Evolutionary conservation across 2,888 invertebrate genomes (phyloP), one percentile per base, ranked within the genome.

Genomic region (Caenorhabditis angaria): DNA sequence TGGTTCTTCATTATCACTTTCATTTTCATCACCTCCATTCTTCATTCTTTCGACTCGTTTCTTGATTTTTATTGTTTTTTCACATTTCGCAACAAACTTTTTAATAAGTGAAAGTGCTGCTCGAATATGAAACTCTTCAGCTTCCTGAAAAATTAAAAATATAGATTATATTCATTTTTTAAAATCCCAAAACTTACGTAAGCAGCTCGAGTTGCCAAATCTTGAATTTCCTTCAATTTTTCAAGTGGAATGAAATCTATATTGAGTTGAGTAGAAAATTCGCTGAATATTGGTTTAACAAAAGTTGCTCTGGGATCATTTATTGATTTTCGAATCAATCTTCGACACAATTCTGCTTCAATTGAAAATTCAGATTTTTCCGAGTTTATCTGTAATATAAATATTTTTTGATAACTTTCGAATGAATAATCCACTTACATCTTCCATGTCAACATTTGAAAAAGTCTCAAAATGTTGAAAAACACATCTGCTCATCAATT

Each of bases 311-410:
- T n/a, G 4, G 55, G 55, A 4, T 56, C 5, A 22, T 8, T 20
- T 6, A 8, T 29, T 20, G 32, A 2, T 22, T 32, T 29, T 20
- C 25, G 14, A 10, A 32, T 10, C 18, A 56, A 14, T 32, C 32
- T 6, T 20, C 32, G 55, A 32, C 55, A 56, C 20, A 56, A 10
- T 14, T 56, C 55, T 20, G 20, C 28, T 56, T 56, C 32, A 6
- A 56, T 10, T 12, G 27, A 56, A 20, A 32, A 56, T n/a, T 56
- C 32, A 14, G 18, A 12, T 12, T 14, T 41, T 18, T 12, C 41
- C 3, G 3, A 3, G 18, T 41, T 41, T 12, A 41, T 14, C 41
- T 41, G 41, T 18, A 41, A 32, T 32, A 8, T 32, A 32, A 10
- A 32, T 8, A 32, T 32, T 32, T 8, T 8, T 6, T 54, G 6